A percentile compares a stretch with the other conserved stretches of the same genome.
Evolutionary conservation across 2,797 vertebrate species (phyloP).

Genomic region (Choloepus didactylus): DNA sequence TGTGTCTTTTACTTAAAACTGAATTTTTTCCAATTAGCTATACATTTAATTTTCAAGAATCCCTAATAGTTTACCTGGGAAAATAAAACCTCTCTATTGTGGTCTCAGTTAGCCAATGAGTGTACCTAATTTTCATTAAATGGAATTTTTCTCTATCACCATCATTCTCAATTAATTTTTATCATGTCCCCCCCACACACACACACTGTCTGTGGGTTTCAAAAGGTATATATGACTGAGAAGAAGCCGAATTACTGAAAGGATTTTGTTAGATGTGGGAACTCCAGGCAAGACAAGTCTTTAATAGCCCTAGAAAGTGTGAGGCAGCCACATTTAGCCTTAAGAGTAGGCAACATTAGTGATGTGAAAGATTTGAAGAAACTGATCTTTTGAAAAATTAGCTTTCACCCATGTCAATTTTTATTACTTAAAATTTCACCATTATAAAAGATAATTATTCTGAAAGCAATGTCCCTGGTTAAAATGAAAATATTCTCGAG

Average conservation of each 20-base stretch:
- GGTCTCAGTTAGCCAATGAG: background rate
- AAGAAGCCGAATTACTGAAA: background rate
- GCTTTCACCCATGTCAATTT: background rate
- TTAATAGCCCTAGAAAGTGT: background rate
- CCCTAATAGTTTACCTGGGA: background rate
- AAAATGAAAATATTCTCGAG: slow-evolving; percentile 17
- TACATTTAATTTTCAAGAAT: background rate
- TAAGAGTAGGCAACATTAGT: background rate
- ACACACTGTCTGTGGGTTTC: background rate
- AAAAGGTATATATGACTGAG: slow-evolving; percentile 7
- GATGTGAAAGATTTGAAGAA: background rate
- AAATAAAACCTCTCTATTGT: slow-evolving; percentile 15
- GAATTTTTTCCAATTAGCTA: background rate
- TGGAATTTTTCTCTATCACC: background rate
- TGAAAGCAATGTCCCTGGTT: background rate
- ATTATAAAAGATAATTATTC: background rate
- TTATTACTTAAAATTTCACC: slow-evolving; percentile 4
- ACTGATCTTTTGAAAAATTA: background rate
- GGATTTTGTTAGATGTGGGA: background rate
- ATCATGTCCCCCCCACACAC: background rate
- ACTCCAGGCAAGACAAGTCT: background rate
- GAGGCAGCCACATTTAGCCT: background rate
- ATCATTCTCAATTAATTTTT: slow-evolving; percentile 51
- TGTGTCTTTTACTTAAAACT: too few relatives aligned
- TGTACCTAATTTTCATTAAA: slow-evolving; percentile 32